Conservation (phyloP, 2,888 invertebrate species). For the Protodeltote pygarga region DNA sequence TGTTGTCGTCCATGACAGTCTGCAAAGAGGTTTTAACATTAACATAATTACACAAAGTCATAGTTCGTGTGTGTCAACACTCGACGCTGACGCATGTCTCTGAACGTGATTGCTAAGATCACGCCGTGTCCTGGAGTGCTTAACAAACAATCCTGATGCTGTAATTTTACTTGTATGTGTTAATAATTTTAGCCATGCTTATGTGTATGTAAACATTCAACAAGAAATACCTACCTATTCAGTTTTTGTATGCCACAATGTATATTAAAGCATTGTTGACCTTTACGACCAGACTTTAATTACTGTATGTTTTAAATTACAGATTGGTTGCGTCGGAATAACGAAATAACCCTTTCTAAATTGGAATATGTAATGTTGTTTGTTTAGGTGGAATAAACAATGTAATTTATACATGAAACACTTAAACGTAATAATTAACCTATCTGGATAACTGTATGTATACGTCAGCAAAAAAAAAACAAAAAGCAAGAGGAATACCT, state of each 20-base stretch:
- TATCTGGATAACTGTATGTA: too few relatives aligned
- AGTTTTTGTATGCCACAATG: too few relatives aligned
- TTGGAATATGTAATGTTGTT: too few relatives aligned
- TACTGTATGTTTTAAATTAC: too few relatives aligned
- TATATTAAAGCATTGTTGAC: constrained; percentile 3
- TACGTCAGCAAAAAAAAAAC: too few relatives aligned
- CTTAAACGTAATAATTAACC: too few relatives aligned
- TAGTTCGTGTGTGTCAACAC: constrained; percentile 21
- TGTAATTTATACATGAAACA: too few relatives aligned
- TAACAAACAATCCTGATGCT: constrained; percentile 34
- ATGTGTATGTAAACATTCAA: not conserved
- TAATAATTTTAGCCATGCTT: not conserved
- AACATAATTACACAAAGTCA: constrained; percentile 4
- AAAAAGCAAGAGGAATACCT: too few relatives aligned
- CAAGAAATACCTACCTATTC: not conserved
- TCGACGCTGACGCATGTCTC: constrained; percentile 15
- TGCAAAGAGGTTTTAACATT: constrained; percentile 65
- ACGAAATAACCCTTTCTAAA: too few relatives aligned
- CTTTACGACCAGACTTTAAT: too few relatives aligned
- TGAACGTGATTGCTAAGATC: constrained; percentile 14
- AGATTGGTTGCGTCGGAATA: too few relatives aligned
- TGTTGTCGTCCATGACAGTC: constrained; percentile 88
- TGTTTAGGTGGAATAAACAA: too few relatives aligned
- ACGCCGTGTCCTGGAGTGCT: constrained; percentile 29
- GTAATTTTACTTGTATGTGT: constrained; percentile 25